Conservation (phyloP, 2,888 invertebrate genomes). For the Rapana venosa region DNA sequence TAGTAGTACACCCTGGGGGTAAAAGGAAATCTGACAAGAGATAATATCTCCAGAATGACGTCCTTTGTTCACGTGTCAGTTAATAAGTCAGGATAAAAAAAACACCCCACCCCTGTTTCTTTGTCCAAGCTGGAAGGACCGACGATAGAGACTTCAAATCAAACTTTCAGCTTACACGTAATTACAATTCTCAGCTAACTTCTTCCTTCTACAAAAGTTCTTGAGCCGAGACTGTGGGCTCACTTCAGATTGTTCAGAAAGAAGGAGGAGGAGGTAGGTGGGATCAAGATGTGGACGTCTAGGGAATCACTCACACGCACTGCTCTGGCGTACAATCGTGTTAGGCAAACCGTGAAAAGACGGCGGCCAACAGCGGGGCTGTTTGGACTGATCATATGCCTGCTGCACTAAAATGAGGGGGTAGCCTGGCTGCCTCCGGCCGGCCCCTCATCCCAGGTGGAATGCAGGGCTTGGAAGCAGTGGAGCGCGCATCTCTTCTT, state of each 20-base stretch:
- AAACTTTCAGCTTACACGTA: not conserved
- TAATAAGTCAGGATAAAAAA: too few relatives aligned
- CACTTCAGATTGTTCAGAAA: not conserved
- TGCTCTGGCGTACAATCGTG: not conserved
- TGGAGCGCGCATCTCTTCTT: not conserved
- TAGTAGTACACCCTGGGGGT: too few relatives aligned
- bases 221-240: not conserved
- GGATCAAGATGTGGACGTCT: not conserved
- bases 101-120: too few relatives aligned
- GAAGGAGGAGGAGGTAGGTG: not conserved
- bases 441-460: not conserved
- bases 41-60: too few relatives aligned
- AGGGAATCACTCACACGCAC: not conserved
- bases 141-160: not conserved
- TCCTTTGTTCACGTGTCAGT: too few relatives aligned
- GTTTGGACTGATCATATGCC: conserved; percentile 4
- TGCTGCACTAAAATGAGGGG: not conserved
- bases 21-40: too few relatives aligned
- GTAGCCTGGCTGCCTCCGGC: not conserved
- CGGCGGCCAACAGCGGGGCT: not conserved
- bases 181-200: not conserved
- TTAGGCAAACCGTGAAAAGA: conserved; percentile 11
- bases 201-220: not conserved
- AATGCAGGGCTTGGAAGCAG: not conserved
- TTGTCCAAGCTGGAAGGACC: not conserved